Evolutionary conservation across 2,113 vertebrate genomes (phyloP).

Genomic region (Hystrix cristata): DNA sequence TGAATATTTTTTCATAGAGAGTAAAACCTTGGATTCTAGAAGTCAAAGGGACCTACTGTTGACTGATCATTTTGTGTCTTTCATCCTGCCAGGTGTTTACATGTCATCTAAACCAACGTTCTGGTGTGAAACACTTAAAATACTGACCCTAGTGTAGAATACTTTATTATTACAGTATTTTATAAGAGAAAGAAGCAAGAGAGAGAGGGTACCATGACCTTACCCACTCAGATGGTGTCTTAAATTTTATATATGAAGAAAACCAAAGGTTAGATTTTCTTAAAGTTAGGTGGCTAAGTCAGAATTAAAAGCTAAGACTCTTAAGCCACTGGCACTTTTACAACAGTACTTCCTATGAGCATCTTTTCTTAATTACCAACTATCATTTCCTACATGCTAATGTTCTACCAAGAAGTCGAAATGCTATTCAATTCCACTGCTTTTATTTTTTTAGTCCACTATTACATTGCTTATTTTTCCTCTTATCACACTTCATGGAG

Average conservation of each 20-base stretch:
- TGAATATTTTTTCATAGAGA: not conserved
- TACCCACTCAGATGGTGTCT: not conserved
- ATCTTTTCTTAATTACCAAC: not conserved
- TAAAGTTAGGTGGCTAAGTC: not conserved
- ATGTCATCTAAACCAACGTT: not conserved
- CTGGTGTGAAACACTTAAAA: constrained; percentile 22
- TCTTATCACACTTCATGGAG: not conserved
- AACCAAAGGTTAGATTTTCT: not conserved
- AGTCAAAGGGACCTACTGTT: not conserved
- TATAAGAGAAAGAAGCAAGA: not conserved
- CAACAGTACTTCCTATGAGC: not conserved
- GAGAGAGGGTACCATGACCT: not conserved
- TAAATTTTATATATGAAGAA: not conserved
- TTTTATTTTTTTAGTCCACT: constrained; percentile 51
- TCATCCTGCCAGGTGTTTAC: not conserved
- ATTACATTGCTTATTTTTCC: constrained; percentile 23
- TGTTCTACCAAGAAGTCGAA: not conserved
- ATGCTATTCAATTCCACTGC: not conserved
- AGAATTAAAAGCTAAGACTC: constrained; percentile 36
- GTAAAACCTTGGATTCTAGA: not conserved
- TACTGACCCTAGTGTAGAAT: not conserved
- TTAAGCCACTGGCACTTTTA: not conserved
- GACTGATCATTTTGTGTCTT: not conserved
- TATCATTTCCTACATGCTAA: constrained; percentile 41
- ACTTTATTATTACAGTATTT: not conserved